Evolutionary conservation across 1,140 invertebrate species (phyloP), one percentile per base, ranked within the genome.

Genomic region (Drosophila biarmipes): DNA sequence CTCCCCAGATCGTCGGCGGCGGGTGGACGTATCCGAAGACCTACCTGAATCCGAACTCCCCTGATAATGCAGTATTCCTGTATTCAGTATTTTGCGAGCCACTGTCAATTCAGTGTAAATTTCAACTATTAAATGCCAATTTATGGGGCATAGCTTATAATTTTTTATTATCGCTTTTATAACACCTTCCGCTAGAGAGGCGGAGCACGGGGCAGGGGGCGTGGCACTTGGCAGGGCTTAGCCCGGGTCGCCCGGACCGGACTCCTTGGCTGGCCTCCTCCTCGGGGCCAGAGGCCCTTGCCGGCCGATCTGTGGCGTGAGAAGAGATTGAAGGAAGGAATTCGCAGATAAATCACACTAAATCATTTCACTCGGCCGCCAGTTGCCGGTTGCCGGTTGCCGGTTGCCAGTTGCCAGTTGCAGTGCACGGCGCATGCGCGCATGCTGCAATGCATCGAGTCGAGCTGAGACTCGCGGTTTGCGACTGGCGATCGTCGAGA

Each of bases 111-210:
- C 84, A 73, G 84, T 76, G 84, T 87, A 87, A 89, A 89, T 82
- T 87, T 87, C 84, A 87, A 87, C 84, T 87, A 87, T 87, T 87
- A 87, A 87, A 87, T 87, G 84, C 84, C 84, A 77, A 89, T 89
- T 89, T 89, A 89, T 89, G 79, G 84, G 76, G 84, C 84, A 81
- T 89, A 89, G 84, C 72, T 82, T 89, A 89, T 87, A 80, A 89
- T 89, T 89, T 85, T 87, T 89, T 89, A 89, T 89, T 87, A 87
- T 87, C 78, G 71, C 57, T 73, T 87, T 87, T 87, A 87, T 87
- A 87, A 87, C 82, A 87, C 82, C 84, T 87, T 71, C 74, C 24
- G n/a, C n/a, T 29, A 49, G 15, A 17, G 17, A 21, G 17, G 3
- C 40, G 40, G 21, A 15, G 21, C 11, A 57, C 21, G 11, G 15